phyloP scores from a whole-genome alignment of 1,140 invertebrate genomes.

The Ladona fulva region DNA sequence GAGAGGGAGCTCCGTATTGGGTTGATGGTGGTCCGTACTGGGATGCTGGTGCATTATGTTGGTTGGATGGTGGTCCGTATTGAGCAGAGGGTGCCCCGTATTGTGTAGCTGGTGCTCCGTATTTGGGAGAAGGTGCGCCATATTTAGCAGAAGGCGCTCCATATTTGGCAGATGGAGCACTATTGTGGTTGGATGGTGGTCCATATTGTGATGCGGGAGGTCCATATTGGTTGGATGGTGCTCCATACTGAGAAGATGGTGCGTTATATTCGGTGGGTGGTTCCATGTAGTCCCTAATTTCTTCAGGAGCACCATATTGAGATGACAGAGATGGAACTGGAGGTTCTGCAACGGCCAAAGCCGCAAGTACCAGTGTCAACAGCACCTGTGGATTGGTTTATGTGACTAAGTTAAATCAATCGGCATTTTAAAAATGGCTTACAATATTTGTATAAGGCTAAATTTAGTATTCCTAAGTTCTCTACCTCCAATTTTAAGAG shows the following conservation, averaged over 20 bases:
- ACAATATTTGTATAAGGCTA: no score
- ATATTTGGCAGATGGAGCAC: background rate
- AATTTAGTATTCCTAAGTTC: no score
- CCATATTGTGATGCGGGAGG: background rate
- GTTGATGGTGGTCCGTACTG: constrained; percentile 11
- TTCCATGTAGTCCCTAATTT: background rate
- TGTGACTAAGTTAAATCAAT: no score
- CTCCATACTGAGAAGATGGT: constrained; percentile 32
- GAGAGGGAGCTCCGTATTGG: constrained; percentile 15
- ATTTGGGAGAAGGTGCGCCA: background rate
- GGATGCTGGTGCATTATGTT: background rate
- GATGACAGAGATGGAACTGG: constrained; percentile 19
- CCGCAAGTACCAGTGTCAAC: background rate
- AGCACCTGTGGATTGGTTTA: no score
- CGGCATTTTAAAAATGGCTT: no score
- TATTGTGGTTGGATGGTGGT: background rate
- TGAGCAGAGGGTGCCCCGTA: constrained; percentile 14
- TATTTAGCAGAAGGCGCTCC: constrained; percentile 11
- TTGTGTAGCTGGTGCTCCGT: constrained; percentile 13
- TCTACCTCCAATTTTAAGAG: no score
- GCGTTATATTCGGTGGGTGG: constrained; percentile 17
- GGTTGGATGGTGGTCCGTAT: background rate
- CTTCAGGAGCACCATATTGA: constrained; percentile 18
- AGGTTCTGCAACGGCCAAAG: background rate
- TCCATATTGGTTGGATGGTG: constrained; percentile 20